These are phyloP conservation scores for Sphecodes monilicornis DNA, from an alignment of 2,888 invertebrate genomes.

Conservation along the genomic window DNA sequence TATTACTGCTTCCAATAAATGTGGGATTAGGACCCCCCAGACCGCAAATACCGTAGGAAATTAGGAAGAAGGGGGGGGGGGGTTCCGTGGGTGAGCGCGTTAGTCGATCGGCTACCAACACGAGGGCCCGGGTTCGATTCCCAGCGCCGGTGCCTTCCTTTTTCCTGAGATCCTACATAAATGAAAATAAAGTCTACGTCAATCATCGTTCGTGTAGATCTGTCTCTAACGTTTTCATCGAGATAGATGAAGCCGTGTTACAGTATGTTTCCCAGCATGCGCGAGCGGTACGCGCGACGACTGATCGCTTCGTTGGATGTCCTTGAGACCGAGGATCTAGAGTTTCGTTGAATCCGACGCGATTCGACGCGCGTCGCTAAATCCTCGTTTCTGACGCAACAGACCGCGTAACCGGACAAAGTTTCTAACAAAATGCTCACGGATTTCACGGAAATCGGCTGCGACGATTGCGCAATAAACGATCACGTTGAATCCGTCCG, in stretches of 20 bases:
- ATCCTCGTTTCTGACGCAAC: slow-evolving; percentile 1
- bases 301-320: neutral
- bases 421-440: neutral
- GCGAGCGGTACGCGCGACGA: neutral
- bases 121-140: too few relatives aligned
- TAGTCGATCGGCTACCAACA: too few relatives aligned
- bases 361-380: neutral
- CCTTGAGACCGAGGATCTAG: neutral
- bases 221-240: neutral
- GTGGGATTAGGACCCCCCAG: too few relatives aligned
- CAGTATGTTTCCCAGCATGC: neutral
- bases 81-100: too few relatives aligned
- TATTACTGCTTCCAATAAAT: too few relatives aligned
- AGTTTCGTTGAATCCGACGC: neutral
- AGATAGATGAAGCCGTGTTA: neutral
- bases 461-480: slow-evolving; percentile 26
- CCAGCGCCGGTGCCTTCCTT: too few relatives aligned
- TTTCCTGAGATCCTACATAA: too few relatives aligned
- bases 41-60: too few relatives aligned
- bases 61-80: too few relatives aligned
- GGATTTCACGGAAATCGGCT: neutral
- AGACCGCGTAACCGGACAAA: neutral
- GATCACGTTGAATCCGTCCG: slow-evolving; percentile 26
- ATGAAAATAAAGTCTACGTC: neutral
- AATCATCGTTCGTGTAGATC: neutral